A percentile compares a stretch with the other conserved stretches of the same genome.
Conservation (phyloP, 2,113 vertebrate species). For the Hyperopisus bebe region DNA sequence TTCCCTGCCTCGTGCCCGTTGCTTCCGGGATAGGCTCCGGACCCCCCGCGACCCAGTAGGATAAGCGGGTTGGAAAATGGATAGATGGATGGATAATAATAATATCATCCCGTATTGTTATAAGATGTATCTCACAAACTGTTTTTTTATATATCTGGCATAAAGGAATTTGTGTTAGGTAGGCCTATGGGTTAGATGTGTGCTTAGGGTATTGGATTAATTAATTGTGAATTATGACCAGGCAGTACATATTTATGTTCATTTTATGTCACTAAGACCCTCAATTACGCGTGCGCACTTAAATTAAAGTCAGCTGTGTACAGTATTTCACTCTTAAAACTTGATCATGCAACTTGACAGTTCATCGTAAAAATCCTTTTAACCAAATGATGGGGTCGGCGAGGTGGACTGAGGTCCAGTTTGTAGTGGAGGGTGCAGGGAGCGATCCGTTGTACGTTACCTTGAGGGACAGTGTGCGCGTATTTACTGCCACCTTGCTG, state of each 20-base stretch:
- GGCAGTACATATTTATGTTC: not conserved
- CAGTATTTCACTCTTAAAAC: not conserved
- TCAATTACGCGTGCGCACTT: not conserved
- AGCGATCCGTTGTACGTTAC: constrained; percentile 39
- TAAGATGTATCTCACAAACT: not conserved
- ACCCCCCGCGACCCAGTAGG: no score
- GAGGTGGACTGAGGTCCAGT: not conserved
- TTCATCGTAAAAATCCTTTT: not conserved
- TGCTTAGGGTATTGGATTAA: not conserved
- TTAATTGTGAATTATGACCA: not conserved
- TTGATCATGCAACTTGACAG: not conserved
- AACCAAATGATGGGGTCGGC: not conserved
- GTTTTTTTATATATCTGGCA: not conserved
- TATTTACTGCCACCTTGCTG: constrained; percentile 48
- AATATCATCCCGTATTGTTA: not conserved
- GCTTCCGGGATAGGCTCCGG: no score
- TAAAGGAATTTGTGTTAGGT: not conserved
- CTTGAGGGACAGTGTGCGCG: constrained; percentile 48
- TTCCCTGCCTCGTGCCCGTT: no score
- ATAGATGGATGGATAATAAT: no score
- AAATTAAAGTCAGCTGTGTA: not conserved
- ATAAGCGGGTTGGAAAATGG: no score
- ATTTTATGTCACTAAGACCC: not conserved
- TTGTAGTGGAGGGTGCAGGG: constrained; percentile 10
- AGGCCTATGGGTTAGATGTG: not conserved